Conservation (phyloP, 2,113 vertebrate genomes). For the Mesitornis unicolor region DNA sequence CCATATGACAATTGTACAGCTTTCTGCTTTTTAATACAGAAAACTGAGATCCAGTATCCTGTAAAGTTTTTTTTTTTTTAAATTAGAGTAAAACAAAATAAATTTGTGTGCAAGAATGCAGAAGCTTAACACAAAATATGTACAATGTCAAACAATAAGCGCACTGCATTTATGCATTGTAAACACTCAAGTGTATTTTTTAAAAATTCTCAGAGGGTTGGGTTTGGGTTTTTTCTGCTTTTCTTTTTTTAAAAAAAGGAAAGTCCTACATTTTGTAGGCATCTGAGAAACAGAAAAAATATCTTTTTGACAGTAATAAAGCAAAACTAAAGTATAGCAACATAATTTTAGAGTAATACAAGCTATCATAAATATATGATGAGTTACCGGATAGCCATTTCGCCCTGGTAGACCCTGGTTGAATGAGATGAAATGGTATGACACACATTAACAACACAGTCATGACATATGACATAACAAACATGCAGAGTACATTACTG, state of each 20-base stretch:
- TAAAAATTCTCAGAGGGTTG: neutral
- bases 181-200: neutral
- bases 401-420: conserved; percentile 69
- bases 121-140: neutral
- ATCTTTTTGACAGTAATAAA: neutral
- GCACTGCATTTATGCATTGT: neutral
- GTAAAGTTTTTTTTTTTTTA: neutral
- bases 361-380: conserved; percentile 26
- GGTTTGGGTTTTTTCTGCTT: neutral
- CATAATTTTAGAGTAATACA: neutral
- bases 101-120: neutral
- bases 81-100: neutral
- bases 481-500: conserved; percentile 18
- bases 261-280: neutral
- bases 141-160: neutral
- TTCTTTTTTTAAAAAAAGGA: neutral
- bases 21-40: neutral
- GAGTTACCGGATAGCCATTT: conserved; percentile 69
- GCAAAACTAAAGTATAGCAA: neutral
- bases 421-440: conserved; percentile 68
- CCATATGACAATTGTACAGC: neutral
- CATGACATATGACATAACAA: conserved; percentile 37
- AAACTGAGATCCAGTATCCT: neutral
- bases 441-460: conserved; percentile 59
- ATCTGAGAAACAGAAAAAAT: neutral